A percentile compares a stretch with the other conserved stretches of the same genome.
Evolutionary conservation across 2,888 invertebrate species (phyloP).

Genomic region (Celastrina argiolus): DNA sequence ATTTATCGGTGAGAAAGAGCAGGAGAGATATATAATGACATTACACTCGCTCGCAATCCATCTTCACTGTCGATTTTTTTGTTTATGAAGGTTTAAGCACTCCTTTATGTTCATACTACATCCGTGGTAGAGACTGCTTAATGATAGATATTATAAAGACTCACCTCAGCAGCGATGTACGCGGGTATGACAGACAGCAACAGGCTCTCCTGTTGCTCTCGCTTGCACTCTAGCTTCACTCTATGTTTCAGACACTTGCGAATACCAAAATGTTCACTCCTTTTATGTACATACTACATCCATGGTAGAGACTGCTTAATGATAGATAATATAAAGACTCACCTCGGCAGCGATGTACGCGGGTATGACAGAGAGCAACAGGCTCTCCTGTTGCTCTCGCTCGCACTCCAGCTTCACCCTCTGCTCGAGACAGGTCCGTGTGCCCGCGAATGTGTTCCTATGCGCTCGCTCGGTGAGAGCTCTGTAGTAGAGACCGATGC

Average conservation of each 20-base stretch:
- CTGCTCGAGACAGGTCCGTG: constrained; percentile 93
- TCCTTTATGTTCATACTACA: no score
- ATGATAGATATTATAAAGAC: constrained; percentile 37
- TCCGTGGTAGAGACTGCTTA: no score
- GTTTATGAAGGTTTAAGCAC: no score
- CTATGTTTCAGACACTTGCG: no score
- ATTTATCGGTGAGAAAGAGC: no score
- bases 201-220: constrained; percentile 85
- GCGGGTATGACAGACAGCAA: constrained; percentile 95
- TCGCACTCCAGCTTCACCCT: constrained; percentile 95
- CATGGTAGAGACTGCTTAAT: no score
- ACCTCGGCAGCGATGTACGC: constrained; percentile 97
- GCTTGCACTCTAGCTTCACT: no score
- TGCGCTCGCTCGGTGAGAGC: constrained; percentile 92
- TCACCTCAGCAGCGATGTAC: constrained; percentile 95
- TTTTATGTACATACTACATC: no score
- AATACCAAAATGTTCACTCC: no score
- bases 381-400: constrained; percentile 94
- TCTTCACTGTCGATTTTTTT: no score
- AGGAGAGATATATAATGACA: no score
- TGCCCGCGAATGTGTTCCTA: constrained; percentile 91
- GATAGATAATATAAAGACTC: constrained; percentile 45
- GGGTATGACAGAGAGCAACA: constrained; percentile 94
- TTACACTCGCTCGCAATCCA: no score
- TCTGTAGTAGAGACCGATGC: constrained; percentile 92